phyloP scores from a whole-genome alignment of 2,888 invertebrate genomes.

The Ferrisia virgata region DNA sequence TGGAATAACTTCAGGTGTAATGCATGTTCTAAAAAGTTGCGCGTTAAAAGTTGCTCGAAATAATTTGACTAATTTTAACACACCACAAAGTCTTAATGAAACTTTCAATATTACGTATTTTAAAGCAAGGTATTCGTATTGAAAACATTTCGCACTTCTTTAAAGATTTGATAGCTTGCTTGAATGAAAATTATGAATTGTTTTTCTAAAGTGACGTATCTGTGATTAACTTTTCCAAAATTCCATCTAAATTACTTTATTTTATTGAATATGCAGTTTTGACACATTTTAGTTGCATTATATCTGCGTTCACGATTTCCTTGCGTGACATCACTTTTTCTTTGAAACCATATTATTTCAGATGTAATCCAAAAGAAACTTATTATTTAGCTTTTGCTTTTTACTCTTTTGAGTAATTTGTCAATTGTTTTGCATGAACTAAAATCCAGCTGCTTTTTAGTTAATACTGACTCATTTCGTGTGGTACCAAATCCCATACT shows the following conservation, averaged over 20 bases:
- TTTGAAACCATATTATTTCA: too few species aligned
- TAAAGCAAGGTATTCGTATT: constrained; percentile 33
- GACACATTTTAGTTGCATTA: background rate
- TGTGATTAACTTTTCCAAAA: background rate
- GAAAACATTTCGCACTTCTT: background rate
- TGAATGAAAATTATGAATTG: background rate
- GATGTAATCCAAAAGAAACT: background rate
- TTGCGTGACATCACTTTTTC: too few species aligned
- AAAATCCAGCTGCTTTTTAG: background rate
- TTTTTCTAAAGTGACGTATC: background rate
- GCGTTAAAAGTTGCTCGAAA: constrained; percentile 58
- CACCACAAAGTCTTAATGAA: constrained; percentile 34
- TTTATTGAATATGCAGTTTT: background rate
- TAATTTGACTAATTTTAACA: constrained; percentile 35
- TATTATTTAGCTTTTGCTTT: background rate
- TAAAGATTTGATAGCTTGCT: background rate
- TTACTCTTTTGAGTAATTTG: background rate
- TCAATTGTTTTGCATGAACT: background rate
- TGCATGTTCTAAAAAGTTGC: constrained; percentile 66
- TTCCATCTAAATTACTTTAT: background rate
- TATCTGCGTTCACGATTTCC: background rate
- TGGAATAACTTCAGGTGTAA: constrained; percentile 68
- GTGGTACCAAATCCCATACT: background rate
- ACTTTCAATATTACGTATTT: constrained; percentile 34
- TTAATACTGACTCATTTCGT: background rate